Evolutionary conservation across 2,888 invertebrate genomes (phyloP).

Genomic region (Acronicta psi): DNA sequence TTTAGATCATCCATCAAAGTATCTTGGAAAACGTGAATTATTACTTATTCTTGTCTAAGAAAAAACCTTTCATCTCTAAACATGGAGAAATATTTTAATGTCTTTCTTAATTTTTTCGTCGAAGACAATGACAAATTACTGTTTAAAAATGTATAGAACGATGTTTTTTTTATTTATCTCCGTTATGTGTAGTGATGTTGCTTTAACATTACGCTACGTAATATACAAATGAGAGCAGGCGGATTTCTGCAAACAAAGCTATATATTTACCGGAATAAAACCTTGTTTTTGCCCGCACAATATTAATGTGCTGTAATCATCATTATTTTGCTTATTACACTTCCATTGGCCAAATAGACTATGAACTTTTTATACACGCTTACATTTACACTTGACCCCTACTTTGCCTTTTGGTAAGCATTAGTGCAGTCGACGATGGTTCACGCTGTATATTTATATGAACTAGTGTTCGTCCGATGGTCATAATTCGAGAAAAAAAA

Average conservation of each 20-base stretch:
- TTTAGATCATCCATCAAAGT: constrained; percentile 80
- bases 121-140: constrained; percentile 64
- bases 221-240: constrained; percentile 3
- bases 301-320: no score
- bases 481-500: no score
- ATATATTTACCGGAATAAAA: no score
- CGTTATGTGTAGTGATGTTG: constrained; percentile 11
- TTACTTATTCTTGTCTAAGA: constrained; percentile 62
- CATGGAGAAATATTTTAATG: constrained; percentile 66
- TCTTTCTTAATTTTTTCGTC: constrained; percentile 64
- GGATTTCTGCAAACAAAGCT: neutral
- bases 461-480: no score
- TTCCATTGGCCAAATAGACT: no score
- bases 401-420: no score
- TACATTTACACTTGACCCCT: no score
- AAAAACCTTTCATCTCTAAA: constrained; percentile 65
- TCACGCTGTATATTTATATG: no score
- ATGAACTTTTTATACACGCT: no score
- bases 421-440: no score
- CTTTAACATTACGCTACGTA: constrained; percentile 34
- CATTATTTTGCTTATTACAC: no score
- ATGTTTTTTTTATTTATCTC: constrained; percentile 26
- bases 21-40: constrained; percentile 67
- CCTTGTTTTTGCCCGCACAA: no score
- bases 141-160: constrained; percentile 38